Percentiles rank a stretch among this genome's conserved stretches.
Evolutionary conservation across 2,888 invertebrate genomes (phyloP).

Genomic region (Prenolepis imparis): DNA sequence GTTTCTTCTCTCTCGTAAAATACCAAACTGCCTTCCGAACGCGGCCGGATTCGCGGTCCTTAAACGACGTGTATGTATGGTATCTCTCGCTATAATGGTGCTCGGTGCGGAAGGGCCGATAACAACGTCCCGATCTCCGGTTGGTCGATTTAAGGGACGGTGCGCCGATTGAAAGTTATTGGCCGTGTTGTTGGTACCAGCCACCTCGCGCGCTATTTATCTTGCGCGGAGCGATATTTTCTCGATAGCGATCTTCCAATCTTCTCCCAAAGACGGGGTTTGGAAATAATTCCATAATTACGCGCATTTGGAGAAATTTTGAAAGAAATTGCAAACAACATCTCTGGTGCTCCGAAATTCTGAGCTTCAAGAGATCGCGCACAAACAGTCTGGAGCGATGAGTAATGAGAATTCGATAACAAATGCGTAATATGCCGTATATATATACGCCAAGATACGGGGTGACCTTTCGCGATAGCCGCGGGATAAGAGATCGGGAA

Average conservation of each 20-base stretch:
- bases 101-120: constrained; percentile 74
- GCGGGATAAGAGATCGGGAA: constrained; percentile 63
- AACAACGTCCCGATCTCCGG: constrained; percentile 70
- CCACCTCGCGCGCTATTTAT: constrained; percentile 22
- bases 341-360: no score
- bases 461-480: constrained; percentile 67
- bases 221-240: background rate
- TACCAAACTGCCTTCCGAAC: constrained; percentile 63
- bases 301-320: background rate
- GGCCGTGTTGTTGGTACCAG: constrained; percentile 48
- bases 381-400: no score
- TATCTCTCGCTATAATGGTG: constrained; percentile 76
- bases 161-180: constrained; percentile 75
- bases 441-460: constrained; percentile 6
- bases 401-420: constrained; percentile 22
- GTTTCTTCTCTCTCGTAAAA: constrained; percentile 36
- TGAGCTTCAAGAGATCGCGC: no score
- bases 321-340: background rate
- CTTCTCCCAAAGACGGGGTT: background rate
- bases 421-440: constrained; percentile 58
- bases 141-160: constrained; percentile 76
- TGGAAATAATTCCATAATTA: background rate
- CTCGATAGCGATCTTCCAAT: background rate
- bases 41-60: constrained; percentile 72
- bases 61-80: constrained; percentile 74